Percentiles rank a stretch among this genome's conserved stretches.
phyloP scores from a whole-genome alignment of 2,113 vertebrate genomes.

The Triplophysa rosa region DNA sequence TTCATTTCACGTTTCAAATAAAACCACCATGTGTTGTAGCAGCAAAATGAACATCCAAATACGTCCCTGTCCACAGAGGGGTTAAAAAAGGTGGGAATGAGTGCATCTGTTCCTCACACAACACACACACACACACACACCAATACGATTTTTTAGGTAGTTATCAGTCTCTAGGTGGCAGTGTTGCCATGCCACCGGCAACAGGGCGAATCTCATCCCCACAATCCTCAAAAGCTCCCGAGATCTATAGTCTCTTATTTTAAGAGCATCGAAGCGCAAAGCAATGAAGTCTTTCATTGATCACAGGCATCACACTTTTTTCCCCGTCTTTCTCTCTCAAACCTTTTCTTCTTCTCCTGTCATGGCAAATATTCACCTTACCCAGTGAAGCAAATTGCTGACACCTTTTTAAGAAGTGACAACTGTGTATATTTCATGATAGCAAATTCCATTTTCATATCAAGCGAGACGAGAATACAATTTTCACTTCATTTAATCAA shows the following conservation, averaged over 20 bases:
- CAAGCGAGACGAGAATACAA: slow-evolving; percentile 94
- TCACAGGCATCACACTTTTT: slow-evolving; percentile 91
- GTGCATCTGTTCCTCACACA: slow-evolving; percentile 40
- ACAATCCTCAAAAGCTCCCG: slow-evolving; percentile 80
- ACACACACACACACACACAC: not conserved
- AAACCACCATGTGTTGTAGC: slow-evolving; percentile 22
- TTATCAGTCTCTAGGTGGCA: slow-evolving; percentile 84
- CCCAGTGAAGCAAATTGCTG: slow-evolving; percentile 89
- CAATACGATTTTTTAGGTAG: slow-evolving; percentile 4
- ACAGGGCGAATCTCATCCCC: slow-evolving; percentile 57
- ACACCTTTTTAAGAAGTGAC: slow-evolving; percentile 96
- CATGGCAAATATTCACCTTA: slow-evolving; percentile 91
- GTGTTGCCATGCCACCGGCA: slow-evolving; percentile 71
- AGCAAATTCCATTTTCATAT: slow-evolving; percentile 95
- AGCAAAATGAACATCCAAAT: slow-evolving; percentile 36
- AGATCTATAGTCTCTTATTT: slow-evolving; percentile 91
- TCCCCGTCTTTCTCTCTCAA: slow-evolving; percentile 56
- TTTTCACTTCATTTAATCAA: slow-evolving; percentile 96
- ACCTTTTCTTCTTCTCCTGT: slow-evolving; percentile 71
- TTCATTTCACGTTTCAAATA: slow-evolving; percentile 14
- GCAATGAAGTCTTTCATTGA: slow-evolving; percentile 94
- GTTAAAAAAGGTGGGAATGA: slow-evolving; percentile 50
- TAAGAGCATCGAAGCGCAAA: slow-evolving; percentile 90
- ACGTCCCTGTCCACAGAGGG: slow-evolving; percentile 37
- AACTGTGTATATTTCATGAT: slow-evolving; percentile 94